Evolutionary conservation across 1,140 invertebrate species (phyloP).

Genomic region (Bombyx mandarina): DNA sequence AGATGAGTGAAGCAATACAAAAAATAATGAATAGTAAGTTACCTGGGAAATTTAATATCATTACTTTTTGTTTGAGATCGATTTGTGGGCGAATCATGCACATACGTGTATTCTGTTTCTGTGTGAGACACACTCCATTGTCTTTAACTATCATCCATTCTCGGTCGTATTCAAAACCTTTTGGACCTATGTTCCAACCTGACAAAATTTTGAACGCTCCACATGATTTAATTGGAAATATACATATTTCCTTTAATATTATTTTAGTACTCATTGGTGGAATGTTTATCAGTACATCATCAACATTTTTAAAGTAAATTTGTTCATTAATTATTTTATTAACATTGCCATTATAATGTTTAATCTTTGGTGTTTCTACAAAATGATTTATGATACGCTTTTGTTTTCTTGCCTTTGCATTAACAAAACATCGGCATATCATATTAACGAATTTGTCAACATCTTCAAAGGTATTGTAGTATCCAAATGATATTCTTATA

Average conservation of each 20-base stretch:
- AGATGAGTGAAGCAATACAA: neutral
- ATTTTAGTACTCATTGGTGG: constrained; percentile 21
- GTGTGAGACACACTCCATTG: constrained; percentile 86
- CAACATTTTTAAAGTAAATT: constrained; percentile 8
- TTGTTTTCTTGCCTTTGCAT: constrained; percentile 30
- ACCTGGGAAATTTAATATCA: constrained; percentile 82
- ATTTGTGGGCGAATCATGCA: constrained; percentile 86
- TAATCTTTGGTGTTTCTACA: constrained; percentile 10
- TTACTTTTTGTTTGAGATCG: constrained; percentile 72
- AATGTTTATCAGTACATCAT: constrained; percentile 8
- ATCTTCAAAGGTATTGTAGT: constrained; percentile 84
- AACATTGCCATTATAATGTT: constrained; percentile 20
- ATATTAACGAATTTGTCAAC: constrained; percentile 81
- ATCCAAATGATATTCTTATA: constrained; percentile 94
- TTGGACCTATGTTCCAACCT: constrained; percentile 79
- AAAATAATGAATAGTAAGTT: neutral
- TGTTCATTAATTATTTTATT: constrained; percentile 12
- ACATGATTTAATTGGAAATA: constrained; percentile 97
- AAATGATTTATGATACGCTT: constrained; percentile 23
- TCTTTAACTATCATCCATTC: constrained; percentile 92
- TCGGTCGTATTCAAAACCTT: constrained; percentile 90
- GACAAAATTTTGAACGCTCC: constrained; percentile 78
- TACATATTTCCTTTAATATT: constrained; percentile 76
- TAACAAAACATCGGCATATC: constrained; percentile 80
- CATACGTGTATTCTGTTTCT: constrained; percentile 86